phyloP scores from a whole-genome alignment of 1,140 invertebrate species.

The Drosophila funebris region DNA sequence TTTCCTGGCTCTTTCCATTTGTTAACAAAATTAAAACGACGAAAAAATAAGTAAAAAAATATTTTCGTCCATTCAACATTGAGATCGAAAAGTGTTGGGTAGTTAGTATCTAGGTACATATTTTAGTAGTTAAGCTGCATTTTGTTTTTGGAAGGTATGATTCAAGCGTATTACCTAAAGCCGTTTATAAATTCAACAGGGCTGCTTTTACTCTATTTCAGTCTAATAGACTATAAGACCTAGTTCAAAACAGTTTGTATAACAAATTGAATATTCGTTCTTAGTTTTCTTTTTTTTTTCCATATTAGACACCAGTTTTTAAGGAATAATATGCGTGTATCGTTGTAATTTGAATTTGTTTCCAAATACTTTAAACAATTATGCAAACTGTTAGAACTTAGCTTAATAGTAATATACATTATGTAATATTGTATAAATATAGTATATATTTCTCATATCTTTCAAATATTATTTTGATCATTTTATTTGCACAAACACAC shows the following conservation, averaged over 20 bases:
- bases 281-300: too few species aligned
- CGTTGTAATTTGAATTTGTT: not conserved
- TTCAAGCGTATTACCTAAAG: constrained; percentile 31
- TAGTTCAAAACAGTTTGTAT: constrained; percentile 13
- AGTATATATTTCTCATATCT: constrained; percentile 6
- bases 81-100: constrained; percentile 6
- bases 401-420: constrained; percentile 22
- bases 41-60: constrained; percentile 12
- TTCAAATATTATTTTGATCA: constrained; percentile 11
- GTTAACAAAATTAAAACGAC: not conserved
- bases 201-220: constrained; percentile 27
- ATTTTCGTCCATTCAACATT: not conserved
- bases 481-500: constrained; percentile 49
- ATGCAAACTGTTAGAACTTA: constrained; percentile 13
- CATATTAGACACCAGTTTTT: not conserved
- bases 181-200: constrained; percentile 20
- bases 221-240: constrained; percentile 33
- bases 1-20: not conserved
- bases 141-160: constrained; percentile 16
- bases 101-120: not conserved
- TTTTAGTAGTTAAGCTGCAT: constrained; percentile 8
- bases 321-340: not conserved
- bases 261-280: not conserved
- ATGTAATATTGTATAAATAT: constrained; percentile 18
- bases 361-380: not conserved